phyloP scores from a whole-genome alignment of 2,113 vertebrate genomes.

The Rhinogobius similis region DNA sequence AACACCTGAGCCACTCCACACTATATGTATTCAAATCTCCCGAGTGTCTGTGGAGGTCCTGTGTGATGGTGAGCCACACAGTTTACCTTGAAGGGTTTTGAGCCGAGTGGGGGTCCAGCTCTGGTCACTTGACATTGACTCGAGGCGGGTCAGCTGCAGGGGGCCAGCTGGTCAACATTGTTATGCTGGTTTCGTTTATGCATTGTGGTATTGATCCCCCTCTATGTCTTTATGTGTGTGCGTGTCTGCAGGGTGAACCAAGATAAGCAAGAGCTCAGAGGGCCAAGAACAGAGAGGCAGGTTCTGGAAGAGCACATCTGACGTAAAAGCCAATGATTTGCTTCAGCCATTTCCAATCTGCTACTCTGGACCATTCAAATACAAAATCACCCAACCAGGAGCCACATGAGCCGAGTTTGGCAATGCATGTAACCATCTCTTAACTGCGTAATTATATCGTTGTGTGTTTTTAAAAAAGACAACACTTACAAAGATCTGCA shows the following conservation, averaged over 20 bases:
- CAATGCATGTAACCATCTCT: conserved; percentile 46
- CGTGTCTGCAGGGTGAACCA: conserved; percentile 26
- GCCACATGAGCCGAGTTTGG: conserved; percentile 31
- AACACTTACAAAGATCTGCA: neutral
- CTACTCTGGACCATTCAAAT: conserved; percentile 41
- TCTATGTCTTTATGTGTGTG: conserved; percentile 29
- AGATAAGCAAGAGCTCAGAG: conserved; percentile 39
- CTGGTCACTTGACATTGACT: conserved; percentile 24
- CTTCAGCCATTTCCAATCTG: conserved; percentile 36
- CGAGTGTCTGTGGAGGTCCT: neutral
- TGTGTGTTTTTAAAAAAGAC: conserved; percentile 27
- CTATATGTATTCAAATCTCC: neutral
- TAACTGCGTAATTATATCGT: conserved; percentile 35
- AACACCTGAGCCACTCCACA: neutral
- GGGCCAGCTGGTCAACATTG: conserved; percentile 67
- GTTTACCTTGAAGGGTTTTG: too few relatives aligned
- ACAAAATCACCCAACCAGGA: conserved; percentile 38
- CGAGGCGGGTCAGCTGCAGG: conserved; percentile 33
- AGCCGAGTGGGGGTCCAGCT: neutral
- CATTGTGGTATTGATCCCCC: conserved; percentile 58
- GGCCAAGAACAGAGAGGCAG: conserved; percentile 49
- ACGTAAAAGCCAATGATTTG: conserved; percentile 58
- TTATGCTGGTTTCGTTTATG: conserved; percentile 56
- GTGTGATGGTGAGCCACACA: neutral
- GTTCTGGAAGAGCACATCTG: conserved; percentile 64